Base-by-base conservation (phyloP, 2,888 invertebrate genomes). In the Callinectes sapidus region DNA sequence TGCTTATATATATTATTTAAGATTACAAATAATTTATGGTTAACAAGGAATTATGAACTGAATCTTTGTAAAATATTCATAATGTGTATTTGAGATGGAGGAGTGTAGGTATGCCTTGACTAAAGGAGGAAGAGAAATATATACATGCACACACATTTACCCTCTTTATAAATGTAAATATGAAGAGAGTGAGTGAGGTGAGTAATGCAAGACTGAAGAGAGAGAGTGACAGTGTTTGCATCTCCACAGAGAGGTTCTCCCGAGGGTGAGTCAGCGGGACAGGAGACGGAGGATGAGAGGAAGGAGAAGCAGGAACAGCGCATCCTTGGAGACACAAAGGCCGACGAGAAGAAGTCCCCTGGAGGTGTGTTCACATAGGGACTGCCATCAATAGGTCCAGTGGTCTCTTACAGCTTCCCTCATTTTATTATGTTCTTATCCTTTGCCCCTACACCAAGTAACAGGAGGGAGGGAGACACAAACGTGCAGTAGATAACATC, bases 211-310 rank as follows among this genome's bases (percentile, higher is more conserved):
- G 32, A 81, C 1, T 1, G 0, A n/a, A n/a, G n/a, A n/a, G 2
- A 32, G 5, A 16, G 28, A 81, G 2, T 28, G 35, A 81, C n/a
- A 66, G 23, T 61, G n/a, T 10, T 61, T 89, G 32, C 2, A n/a
- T 71, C 13, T 39, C 42, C 28, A 42, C 77, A 92, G 92, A 87
- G 90, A 87, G 92, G 92, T 2, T 92, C 92, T 61, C 92, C 92
- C 1, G 92, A 92, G 42, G 92, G 92, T n/a, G 90, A 92, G 18
- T 90, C 90, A 10, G 92, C 90, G 16, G 90, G 81, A 14, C 92
- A 90, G 23, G 90, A 92, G 85, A 88, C 88, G 23, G 92, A 90
- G 81, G 92, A 92, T 48, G 90, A 92, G 61, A 39, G 92, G 81
- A 87, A 39, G 55, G 92, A 92, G 55, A 89, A 90, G 39, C 90